These are phyloP conservation scores for Drosophila littoralis DNA, from an alignment of 1,140 invertebrate genomes.

Conservation along the genomic window DNA sequence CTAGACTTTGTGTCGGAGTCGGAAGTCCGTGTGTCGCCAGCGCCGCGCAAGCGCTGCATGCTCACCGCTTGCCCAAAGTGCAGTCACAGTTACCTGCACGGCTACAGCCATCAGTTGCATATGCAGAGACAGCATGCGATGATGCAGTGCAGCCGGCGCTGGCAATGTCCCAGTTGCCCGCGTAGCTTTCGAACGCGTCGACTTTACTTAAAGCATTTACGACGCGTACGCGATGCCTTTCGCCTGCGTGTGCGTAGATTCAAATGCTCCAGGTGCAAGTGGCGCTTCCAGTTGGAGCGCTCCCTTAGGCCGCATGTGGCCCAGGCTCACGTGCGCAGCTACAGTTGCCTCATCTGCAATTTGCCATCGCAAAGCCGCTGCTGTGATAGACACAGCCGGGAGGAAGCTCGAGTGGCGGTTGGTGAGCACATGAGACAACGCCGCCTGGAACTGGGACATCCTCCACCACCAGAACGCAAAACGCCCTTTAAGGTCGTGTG, in stretches of 20 bases:
- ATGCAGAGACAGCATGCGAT: neutral
- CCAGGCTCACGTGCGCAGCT: slow-evolving; percentile 11
- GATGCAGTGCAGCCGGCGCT: neutral
- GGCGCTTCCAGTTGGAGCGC: slow-evolving; percentile 24
- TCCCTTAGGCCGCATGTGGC: slow-evolving; percentile 4
- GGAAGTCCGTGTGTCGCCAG: neutral
- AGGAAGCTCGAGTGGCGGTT: slow-evolving; percentile 7
- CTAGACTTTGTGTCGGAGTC: slow-evolving; percentile 11
- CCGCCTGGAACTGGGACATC: neutral
- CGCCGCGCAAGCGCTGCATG: neutral
- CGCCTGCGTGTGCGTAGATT: slow-evolving; percentile 7
- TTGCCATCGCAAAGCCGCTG: slow-evolving; percentile 5
- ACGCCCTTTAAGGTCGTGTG: slow-evolving; percentile 5
- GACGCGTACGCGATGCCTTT: neutral
- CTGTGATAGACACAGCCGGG: slow-evolving; percentile 13
- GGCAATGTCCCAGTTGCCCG: slow-evolving; percentile 24
- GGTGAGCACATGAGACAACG: neutral
- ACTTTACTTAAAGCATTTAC: slow-evolving; percentile 6
- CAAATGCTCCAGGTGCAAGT: slow-evolving; percentile 26
- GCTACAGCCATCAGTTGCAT: slow-evolving; percentile 50
- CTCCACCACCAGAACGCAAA: neutral
- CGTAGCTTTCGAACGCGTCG: slow-evolving; percentile 14
- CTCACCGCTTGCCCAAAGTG: slow-evolving; percentile 21
- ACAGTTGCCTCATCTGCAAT: slow-evolving; percentile 33
- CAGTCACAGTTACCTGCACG: slow-evolving; percentile 7